Evolutionary conservation across 2,797 vertebrate genomes (phyloP).

Genomic region (Rhodeus uyekii): DNA sequence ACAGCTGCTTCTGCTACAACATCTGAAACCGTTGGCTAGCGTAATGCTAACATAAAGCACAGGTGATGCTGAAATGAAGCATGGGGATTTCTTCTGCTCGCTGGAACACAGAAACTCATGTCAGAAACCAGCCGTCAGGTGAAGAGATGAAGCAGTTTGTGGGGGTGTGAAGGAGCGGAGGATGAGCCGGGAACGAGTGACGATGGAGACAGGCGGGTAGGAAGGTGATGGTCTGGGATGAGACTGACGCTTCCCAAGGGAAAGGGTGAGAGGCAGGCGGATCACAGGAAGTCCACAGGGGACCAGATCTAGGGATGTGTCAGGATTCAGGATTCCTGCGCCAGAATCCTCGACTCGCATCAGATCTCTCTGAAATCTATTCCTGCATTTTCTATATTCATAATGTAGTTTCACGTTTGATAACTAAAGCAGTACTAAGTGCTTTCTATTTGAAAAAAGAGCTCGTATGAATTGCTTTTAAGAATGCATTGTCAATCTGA

Average conservation of each 20-base stretch:
- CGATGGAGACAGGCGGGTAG: conserved; percentile 33
- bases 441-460: too few species aligned
- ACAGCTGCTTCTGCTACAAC: not conserved
- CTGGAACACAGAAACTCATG: conserved; percentile 23
- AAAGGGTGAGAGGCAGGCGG: conserved; percentile 42
- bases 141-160: conserved; percentile 48
- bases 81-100: conserved; percentile 22
- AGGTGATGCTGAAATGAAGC: conserved; percentile 10
- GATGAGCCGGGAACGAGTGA: conserved; percentile 43
- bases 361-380: not conserved
- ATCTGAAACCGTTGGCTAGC: not conserved
- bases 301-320: conserved; percentile 52
- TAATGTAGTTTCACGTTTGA: not conserved
- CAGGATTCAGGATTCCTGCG: conserved; percentile 44
- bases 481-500: too few species aligned
- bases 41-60: not conserved
- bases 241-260: conserved; percentile 15
- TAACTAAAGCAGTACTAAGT: too few species aligned
- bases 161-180: conserved; percentile 42
- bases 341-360: conserved; percentile 26
- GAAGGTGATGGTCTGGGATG: conserved; percentile 51
- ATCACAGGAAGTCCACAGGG: conserved; percentile 54
- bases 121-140: conserved; percentile 39
- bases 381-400: not conserved
- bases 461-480: too few species aligned